These are phyloP conservation scores for Alosa alosa DNA, from an alignment of 2,113 vertebrate species.

Conservation along the genomic window DNA sequence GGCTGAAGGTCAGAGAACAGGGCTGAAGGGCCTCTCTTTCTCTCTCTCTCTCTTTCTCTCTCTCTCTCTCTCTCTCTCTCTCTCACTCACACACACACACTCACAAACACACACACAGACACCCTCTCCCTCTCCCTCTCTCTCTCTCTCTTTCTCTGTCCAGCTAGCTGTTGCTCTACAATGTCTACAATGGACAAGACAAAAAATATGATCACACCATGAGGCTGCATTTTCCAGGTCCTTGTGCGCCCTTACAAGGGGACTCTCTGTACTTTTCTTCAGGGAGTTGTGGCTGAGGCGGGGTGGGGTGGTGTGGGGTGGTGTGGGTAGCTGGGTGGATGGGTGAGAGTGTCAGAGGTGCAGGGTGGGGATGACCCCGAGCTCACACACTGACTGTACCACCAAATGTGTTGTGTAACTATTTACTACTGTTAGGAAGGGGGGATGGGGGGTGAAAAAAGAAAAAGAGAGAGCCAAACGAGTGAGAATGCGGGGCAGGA, in stretches of 20 bases:
- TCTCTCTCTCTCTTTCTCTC: not conserved
- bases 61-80: not conserved
- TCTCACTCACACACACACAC: not conserved
- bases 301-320: slow-evolving; percentile 45
- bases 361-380: slow-evolving; percentile 30
- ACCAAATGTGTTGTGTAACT: slow-evolving; percentile 48
- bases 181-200: not conserved
- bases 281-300: slow-evolving; percentile 45
- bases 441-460: slow-evolving; percentile 40
- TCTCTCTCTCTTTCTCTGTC: not conserved
- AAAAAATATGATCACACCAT: slow-evolving; percentile 64
- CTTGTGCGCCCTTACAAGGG: slow-evolving; percentile 67
- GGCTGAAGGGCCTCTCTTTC: slow-evolving; percentile 47
- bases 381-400: slow-evolving; percentile 27
- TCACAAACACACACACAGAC: no score
- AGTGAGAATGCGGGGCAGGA: not conserved
- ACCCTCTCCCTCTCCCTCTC: not conserved
- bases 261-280: slow-evolving; percentile 65
- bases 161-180: not conserved
- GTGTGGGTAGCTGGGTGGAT: not conserved
- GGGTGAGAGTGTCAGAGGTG: no score
- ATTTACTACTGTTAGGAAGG: slow-evolving; percentile 31
- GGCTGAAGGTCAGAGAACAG: slow-evolving; percentile 66
- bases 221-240: slow-evolving; percentile 65
- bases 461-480: slow-evolving; percentile 20